These are phyloP conservation scores for Acromyrmex heyeri DNA, from an alignment of 1,140 invertebrate species.

Conservation along the genomic window DNA sequence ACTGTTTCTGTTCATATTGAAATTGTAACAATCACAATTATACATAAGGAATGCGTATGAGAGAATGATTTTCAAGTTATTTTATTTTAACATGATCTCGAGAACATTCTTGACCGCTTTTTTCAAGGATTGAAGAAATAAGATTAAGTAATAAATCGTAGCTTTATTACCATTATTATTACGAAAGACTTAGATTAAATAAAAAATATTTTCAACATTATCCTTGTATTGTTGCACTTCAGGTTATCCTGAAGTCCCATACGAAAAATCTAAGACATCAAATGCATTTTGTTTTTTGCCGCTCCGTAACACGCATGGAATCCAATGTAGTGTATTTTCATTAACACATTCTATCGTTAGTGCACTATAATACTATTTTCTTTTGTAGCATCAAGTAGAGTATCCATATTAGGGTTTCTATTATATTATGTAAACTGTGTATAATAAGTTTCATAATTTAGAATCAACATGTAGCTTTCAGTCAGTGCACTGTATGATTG, in stretches of 20 bases:
- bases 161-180: constrained; percentile 68
- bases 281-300: constrained; percentile 25
- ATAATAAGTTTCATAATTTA: constrained; percentile 71
- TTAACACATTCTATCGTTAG: constrained; percentile 42
- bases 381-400: constrained; percentile 53
- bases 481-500: constrained; percentile 66
- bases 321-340: constrained; percentile 13
- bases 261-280: constrained; percentile 44
- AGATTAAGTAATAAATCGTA: constrained; percentile 61
- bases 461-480: constrained; percentile 67
- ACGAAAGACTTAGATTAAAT: constrained; percentile 71
- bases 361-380: constrained; percentile 68
- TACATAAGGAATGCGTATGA: not conserved
- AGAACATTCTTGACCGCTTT: constrained; percentile 21
- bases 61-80: constrained; percentile 18
- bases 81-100: not conserved
- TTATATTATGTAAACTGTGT: constrained; percentile 64
- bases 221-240: constrained; percentile 57
- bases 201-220: constrained; percentile 65
- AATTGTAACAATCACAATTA: not conserved
- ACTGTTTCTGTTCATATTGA: not conserved
- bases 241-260: constrained; percentile 35
- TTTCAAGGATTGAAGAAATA: constrained; percentile 11
- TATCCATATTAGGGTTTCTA: constrained; percentile 63
- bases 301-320: constrained; percentile 24